Evolutionary conservation across 2,797 vertebrate species (phyloP).

Genomic region (Alauda arvensis): DNA sequence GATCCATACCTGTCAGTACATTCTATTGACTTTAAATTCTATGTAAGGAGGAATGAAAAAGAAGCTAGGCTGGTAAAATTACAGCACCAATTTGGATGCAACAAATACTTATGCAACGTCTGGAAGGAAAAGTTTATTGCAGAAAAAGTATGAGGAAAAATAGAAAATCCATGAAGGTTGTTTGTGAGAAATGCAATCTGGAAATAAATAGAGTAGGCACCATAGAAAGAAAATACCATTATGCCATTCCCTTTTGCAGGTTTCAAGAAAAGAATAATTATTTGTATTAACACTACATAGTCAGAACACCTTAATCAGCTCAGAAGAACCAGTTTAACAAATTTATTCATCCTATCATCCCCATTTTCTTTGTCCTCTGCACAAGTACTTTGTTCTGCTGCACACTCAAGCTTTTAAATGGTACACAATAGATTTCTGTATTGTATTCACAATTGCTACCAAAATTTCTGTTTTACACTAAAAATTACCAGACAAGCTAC

Average conservation of each 20-base stretch:
- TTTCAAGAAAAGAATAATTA: not conserved
- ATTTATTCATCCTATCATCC: not conserved
- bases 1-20: not conserved
- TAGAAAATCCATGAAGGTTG: not conserved
- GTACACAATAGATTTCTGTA: not conserved
- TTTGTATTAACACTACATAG: not conserved
- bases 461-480: not conserved
- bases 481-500: not conserved
- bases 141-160: not conserved
- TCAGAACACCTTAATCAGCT: not conserved
- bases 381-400: not conserved
- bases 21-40: not conserved
- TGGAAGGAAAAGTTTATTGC: not conserved
- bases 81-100: not conserved
- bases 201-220: not conserved
- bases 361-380: not conserved
- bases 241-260: not conserved
- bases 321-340: not conserved
- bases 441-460: not conserved
- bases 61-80: not conserved
- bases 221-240: not conserved
- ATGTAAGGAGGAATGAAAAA: not conserved
- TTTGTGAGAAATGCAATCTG: not conserved
- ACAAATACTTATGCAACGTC: not conserved
- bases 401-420: not conserved